Evolutionary conservation across 2,888 invertebrate genomes (phyloP).

Genomic region (Galerucella calmariensis): DNA sequence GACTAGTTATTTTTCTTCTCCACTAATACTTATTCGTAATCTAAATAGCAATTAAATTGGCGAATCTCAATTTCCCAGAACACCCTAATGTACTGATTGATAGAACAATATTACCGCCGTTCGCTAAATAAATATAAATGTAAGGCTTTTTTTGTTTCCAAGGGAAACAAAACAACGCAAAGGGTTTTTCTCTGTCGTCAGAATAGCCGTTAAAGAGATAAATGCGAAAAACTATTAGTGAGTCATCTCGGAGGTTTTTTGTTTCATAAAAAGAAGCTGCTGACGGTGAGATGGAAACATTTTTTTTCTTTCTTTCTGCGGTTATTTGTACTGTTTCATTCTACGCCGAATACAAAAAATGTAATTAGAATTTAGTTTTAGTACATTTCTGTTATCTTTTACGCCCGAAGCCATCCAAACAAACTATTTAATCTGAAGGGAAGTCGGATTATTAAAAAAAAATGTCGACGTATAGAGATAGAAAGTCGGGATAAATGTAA

Average conservation of each 20-base stretch:
- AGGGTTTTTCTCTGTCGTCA: conserved; percentile 25
- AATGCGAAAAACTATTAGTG: conserved; percentile 36
- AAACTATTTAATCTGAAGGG: conserved; percentile 2
- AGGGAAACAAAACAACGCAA: conserved; percentile 24
- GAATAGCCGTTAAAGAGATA: conserved; percentile 34
- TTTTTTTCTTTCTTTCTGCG: conserved; percentile 12
- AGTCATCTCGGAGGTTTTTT: conserved; percentile 27
- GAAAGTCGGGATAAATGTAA: not conserved
- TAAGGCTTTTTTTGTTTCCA: conserved; percentile 24
- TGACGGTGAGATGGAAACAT: conserved; percentile 25
- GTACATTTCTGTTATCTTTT: conserved; percentile 12
- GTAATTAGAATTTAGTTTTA: conserved; percentile 25
- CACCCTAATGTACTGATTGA: conserved; percentile 13
- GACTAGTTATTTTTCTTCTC: too few relatives aligned
- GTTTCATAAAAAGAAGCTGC: conserved; percentile 26
- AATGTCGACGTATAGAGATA: not conserved
- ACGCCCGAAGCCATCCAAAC: not conserved
- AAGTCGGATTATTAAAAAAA: not conserved
- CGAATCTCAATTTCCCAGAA: not conserved
- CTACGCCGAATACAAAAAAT: conserved; percentile 7
- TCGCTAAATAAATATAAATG: conserved; percentile 23
- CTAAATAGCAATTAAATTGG: too few relatives aligned
- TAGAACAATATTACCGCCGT: not conserved
- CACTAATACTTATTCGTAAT: too few relatives aligned
- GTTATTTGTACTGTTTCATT: conserved; percentile 29